Evolutionary conservation across 2,797 vertebrate genomes (phyloP).

Genomic region (Bryconaethiops microstoma): DNA sequence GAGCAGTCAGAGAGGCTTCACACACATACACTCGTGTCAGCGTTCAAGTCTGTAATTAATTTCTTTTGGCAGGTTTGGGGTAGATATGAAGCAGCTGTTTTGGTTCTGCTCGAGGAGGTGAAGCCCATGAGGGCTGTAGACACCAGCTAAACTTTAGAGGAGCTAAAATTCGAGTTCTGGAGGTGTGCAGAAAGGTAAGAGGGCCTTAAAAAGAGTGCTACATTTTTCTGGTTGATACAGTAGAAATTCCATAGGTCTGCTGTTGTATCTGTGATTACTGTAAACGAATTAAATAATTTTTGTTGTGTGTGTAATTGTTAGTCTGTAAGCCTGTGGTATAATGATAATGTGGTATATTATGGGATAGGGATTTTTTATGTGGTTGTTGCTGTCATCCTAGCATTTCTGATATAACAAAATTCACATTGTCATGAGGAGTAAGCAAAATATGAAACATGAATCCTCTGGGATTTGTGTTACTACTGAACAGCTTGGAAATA

Average conservation of each 20-base stretch:
- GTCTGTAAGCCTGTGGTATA: background rate
- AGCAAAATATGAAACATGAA: slow-evolving; percentile 14
- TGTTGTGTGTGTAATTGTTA: background rate
- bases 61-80: slow-evolving; percentile 34
- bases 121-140: slow-evolving; percentile 59
- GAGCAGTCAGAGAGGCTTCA: slow-evolving; percentile 51
- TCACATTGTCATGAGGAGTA: background rate
- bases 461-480: slow-evolving; percentile 1
- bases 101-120: slow-evolving; percentile 60
- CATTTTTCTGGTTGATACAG: background rate
- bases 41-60: slow-evolving; percentile 16
- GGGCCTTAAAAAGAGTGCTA: background rate
- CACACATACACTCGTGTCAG: slow-evolving; percentile 27
- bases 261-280: background rate
- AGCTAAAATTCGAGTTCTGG: slow-evolving; percentile 40
- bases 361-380: background rate
- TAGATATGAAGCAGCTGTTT: slow-evolving; percentile 63
- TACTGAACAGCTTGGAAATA: background rate
- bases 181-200: slow-evolving; percentile 55
- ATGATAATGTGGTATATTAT: background rate
- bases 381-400: background rate
- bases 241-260: background rate
- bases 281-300: background rate
- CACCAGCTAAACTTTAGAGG: slow-evolving; percentile 62
- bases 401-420: background rate